phyloP scores from a whole-genome alignment of 2,888 invertebrate species.

The Selenia dentaria region DNA sequence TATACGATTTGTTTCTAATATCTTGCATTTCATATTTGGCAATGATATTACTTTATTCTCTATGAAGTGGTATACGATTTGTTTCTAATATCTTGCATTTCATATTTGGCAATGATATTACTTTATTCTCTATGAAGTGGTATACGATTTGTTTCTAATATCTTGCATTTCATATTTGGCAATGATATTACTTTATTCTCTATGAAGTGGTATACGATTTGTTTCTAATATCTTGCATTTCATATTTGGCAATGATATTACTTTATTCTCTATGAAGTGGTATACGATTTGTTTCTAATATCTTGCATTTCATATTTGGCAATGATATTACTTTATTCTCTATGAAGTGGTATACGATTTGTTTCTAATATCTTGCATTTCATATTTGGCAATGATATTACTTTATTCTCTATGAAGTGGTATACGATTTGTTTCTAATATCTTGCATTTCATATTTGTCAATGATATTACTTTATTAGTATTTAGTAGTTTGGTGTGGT shows the following conservation, averaged over 20 bases:
- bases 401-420: too few species aligned
- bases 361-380: neutral
- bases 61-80: neutral
- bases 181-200: neutral
- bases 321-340: neutral
- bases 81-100: neutral
- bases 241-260: constrained; percentile 9
- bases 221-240: constrained; percentile 2
- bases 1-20: too few species aligned
- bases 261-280: neutral
- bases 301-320: constrained; percentile 9
- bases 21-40: neutral
- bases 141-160: too few species aligned
- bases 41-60: neutral
- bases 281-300: neutral
- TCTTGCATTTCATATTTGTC: too few species aligned
- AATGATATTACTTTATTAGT: too few species aligned
- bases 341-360: neutral
- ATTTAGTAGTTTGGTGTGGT: too few species aligned
- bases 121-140: too few species aligned
- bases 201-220: neutral
- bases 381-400: neutral
- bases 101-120: constrained; percentile 7
- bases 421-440: too few species aligned
- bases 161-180: constrained; percentile 3